phyloP scores from a whole-genome alignment of 2,888 invertebrate species.

The Mimumesa dahlbomi region DNA sequence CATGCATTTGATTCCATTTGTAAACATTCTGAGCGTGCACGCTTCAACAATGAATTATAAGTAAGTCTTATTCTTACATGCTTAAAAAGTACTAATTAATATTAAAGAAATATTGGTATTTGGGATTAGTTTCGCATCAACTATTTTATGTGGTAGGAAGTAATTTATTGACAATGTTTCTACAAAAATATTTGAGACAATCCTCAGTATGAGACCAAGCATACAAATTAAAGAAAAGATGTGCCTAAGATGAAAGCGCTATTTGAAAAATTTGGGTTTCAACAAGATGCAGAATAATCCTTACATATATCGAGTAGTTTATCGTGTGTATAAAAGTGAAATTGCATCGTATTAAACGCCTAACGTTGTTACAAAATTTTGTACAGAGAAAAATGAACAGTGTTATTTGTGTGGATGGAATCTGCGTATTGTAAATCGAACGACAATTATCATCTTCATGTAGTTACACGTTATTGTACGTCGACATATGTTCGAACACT shows the following conservation, averaged over 20 bases:
- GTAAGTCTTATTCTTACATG: constrained; percentile 40
- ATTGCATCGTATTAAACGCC: no score
- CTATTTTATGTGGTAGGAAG: constrained; percentile 2
- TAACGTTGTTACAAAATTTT: no score
- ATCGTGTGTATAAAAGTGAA: not conserved
- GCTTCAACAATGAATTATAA: constrained; percentile 33
- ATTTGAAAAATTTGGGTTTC: constrained; percentile 10
- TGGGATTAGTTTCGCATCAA: constrained; percentile 23
- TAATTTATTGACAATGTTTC: constrained; percentile 8
- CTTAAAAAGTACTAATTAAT: constrained; percentile 35
- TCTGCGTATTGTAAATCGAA: no score
- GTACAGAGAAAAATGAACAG: no score
- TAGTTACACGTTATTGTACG: constrained; percentile 36
- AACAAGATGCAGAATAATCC: constrained; percentile 13
- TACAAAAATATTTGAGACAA: constrained; percentile 2
- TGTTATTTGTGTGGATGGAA: no score
- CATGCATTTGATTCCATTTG: no score
- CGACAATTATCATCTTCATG: constrained; percentile 14
- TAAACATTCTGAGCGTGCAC: constrained; percentile 32
- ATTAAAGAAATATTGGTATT: no score
- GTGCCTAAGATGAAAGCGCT: constrained; percentile 31
- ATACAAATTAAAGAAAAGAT: constrained; percentile 18
- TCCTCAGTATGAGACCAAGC: not conserved
- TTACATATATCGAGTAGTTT: not conserved
- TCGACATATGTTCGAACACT: constrained; percentile 7